Conservation (phyloP, 1,140 invertebrate species). For the Globodera ellingtonae region DNA sequence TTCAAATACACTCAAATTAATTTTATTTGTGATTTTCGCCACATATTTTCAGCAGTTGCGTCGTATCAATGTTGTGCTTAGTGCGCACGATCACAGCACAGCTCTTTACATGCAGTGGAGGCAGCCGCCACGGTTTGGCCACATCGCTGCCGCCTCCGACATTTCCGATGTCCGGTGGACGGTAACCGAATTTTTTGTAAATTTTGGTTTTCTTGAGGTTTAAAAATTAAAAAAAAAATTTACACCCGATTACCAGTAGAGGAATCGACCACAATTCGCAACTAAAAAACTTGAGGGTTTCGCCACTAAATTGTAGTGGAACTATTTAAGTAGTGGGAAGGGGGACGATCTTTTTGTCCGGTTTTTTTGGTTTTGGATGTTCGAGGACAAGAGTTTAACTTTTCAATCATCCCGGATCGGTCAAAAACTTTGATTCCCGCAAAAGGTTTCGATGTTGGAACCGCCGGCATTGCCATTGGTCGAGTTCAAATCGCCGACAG, state of each 20-base stretch:
- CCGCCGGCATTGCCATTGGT: constrained; percentile 20
- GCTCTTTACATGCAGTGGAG: constrained; percentile 12
- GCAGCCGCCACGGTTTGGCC: neutral
- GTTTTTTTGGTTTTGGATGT: neutral
- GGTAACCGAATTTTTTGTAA: constrained; percentile 15
- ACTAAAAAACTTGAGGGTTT: no score
- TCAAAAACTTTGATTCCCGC: no score
- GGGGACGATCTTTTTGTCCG: no score
- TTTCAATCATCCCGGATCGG: no score
- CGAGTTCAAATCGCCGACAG: constrained; percentile 40
- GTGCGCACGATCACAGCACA: constrained; percentile 45
- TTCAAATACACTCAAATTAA: no score
- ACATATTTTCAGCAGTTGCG: neutral
- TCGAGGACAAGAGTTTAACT: no score
- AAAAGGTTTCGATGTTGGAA: constrained; percentile 8
- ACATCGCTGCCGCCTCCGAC: constrained; percentile 13
- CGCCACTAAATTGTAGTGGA: no score
- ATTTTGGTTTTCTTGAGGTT: neutral
- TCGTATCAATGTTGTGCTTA: constrained; percentile 36
- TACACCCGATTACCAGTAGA: no score
- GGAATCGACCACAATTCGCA: no score
- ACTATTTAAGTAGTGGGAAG: no score
- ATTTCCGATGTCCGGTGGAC: constrained; percentile 24
- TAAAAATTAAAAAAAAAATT: neutral
- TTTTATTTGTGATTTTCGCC: no score